A percentile compares a stretch with the other conserved stretches of the same genome.
Conservation (phyloP, 2,797 vertebrate genomes). For the Staurois parvus region DNA sequence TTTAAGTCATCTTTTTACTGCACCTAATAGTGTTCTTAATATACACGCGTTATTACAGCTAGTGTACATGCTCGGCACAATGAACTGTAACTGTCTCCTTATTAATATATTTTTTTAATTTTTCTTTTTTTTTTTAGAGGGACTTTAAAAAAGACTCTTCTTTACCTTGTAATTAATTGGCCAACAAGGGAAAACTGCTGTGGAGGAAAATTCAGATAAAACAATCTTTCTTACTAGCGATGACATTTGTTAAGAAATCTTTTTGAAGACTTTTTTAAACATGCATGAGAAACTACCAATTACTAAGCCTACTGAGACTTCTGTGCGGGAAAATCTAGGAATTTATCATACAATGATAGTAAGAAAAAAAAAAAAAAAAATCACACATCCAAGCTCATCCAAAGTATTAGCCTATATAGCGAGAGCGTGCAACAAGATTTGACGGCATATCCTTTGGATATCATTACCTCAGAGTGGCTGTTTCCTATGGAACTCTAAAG, state of each 20-base stretch:
- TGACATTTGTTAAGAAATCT: constrained; percentile 78
- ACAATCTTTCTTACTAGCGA: constrained; percentile 77
- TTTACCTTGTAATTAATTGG: constrained; percentile 87
- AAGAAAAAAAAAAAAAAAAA: constrained; percentile 68
- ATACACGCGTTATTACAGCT: constrained; percentile 54
- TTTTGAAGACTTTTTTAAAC: constrained; percentile 79
- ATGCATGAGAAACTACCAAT: constrained; percentile 81
- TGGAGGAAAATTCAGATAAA: constrained; percentile 82
- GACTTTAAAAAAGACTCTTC: constrained; percentile 71
- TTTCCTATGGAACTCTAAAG: background rate
- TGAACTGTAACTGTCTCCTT: constrained; percentile 67
- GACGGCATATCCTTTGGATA: constrained; percentile 11
- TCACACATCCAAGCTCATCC: constrained; percentile 67
- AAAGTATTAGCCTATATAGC: constrained; percentile 62
- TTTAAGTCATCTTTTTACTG: constrained; percentile 11
- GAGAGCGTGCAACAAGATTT: constrained; percentile 65
- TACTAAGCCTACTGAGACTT: constrained; percentile 71
- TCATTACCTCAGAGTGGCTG: background rate
- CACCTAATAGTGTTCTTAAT: constrained; percentile 58
- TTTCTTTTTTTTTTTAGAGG: constrained; percentile 61
- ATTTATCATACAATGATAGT: constrained; percentile 77
- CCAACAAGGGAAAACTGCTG: constrained; percentile 88
- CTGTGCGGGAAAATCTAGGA: constrained; percentile 65
- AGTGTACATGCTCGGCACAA: constrained; percentile 65
- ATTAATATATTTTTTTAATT: constrained; percentile 10